Base-by-base conservation (phyloP, 1,140 invertebrate species). In the Zaprionus africanus region DNA sequence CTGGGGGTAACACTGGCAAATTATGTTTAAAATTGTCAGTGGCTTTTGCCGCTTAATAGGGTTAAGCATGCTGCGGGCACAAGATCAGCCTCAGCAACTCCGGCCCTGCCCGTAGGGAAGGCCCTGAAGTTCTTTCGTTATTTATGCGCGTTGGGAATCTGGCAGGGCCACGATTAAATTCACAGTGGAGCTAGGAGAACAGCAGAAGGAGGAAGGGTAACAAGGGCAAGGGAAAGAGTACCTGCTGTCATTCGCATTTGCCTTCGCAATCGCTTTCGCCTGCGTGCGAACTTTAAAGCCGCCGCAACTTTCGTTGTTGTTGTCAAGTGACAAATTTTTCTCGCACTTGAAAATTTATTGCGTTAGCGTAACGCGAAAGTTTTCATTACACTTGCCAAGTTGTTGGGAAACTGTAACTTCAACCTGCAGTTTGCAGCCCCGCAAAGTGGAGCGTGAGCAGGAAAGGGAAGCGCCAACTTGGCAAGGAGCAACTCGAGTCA, bases 291-390 rank as follows among this genome's bases (percentile, higher is more conserved):
- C 43, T 62, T 65, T 56, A 41, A 62, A 38, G 9, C 51, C 17
- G 43, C 65, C 17, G n/a, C 41, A 56, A 80, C 61, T 74, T 66
- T 46, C 11, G 7, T 58, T 57, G 41, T 59, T 67, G 22, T 43
- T 54, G 56, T 34, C 80, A 54, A 82, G 75, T 82, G 80, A 87
- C 83, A 86, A 80, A 86, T 87, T 83, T 72, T 79, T 74, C 54
- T 36, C 64, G 53, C 75, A 59, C 69, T 76, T 58, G 53, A 67
- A 77, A 79, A 78, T 78, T 38, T 72, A 79, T 85, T 82, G 71
- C 83, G 57, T 46, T 62, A 67, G 56, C 34, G 76, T 63, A 86
- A 73, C 60, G 74, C 36, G 61, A 82, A 86, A 87, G 61, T 86
- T 86, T 79, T 62, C 76, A 72, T 78, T 65, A 38, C 51, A 66